Base-by-base conservation (phyloP, 2,113 vertebrate species). In the Cettia cetti region DNA sequence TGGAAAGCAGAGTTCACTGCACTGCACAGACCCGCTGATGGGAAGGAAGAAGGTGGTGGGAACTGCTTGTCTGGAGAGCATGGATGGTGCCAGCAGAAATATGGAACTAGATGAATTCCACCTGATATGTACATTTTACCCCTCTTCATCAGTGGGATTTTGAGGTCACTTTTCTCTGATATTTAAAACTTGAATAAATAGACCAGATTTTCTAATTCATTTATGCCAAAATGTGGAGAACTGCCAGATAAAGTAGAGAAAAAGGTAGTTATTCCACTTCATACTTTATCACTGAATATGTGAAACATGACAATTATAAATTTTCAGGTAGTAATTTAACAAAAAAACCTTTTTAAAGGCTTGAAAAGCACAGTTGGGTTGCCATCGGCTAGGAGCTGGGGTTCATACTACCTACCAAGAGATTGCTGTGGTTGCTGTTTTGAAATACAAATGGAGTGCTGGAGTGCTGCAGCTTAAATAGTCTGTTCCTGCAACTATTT, bases 1-100 rank as follows among this genome's bases (percentile, higher is more conserved):
- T n/a, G 26, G 77, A 81, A 97, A 95, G 81, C 40, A 79, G 57
- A 94, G 35, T 71, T 95, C 79, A 52, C 75, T 75, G 82, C 71
- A 35, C 30, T 35, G 77, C 50, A 66, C 66, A 89, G 66, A 71
- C 57, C 53, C 16, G 17, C 47, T 45, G 26, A 39, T 12, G 44
- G 15, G 53, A 86, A 23, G 24, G 28, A 66, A 39, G 60, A 39
- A 3, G 7, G 42, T 54, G 54, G 13, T 69, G 31, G 81, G 49
- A 37, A 30, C 45, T 74, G 49, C 31, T 20, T 49, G 39, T 24
- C 37, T 80, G 71, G 79, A 80, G 15, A 30, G 21, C 24, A 26
- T 63, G 47, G 49, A 45, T 35, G 9, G 7, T 59, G 39, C 19
- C 23, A 78, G 37, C 16, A 92, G 53, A 30, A 69, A 49, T 60